A percentile compares a stretch with the other conserved stretches of the same genome.
These are phyloP conservation scores for Acestrorhynchus altus DNA, from an alignment of 2,797 vertebrate species.

Conservation along the genomic window DNA sequence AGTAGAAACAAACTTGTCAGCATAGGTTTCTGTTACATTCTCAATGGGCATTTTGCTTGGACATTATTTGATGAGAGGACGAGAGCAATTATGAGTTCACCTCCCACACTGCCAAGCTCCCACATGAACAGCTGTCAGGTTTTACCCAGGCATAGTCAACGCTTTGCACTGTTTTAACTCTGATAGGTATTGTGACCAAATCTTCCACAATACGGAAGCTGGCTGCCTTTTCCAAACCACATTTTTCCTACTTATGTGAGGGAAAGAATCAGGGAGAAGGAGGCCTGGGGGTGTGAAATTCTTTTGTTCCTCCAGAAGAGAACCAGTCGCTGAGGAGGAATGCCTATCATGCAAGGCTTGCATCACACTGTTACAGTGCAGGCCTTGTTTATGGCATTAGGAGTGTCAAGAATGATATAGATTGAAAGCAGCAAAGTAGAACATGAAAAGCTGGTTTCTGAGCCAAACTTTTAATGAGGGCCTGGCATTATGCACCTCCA, in stretches of 20 bases:
- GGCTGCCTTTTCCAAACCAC: constrained; percentile 7
- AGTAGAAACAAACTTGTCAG: not conserved
- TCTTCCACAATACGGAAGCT: constrained; percentile 4
- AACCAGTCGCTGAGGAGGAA: constrained; percentile 35
- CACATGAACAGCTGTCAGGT: constrained; percentile 37
- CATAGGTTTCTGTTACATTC: not conserved
- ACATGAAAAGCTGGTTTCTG: constrained; percentile 19
- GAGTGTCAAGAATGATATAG: constrained; percentile 25
- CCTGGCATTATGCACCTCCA: constrained; percentile 14
- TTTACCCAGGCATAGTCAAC: not conserved
- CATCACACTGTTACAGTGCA: constrained; percentile 51
- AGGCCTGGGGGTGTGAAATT: constrained; percentile 33
- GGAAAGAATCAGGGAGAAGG: constrained; percentile 24
- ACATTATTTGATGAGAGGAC: constrained; percentile 42
- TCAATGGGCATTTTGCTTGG: constrained; percentile 23
- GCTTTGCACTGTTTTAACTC: constrained; percentile 20
- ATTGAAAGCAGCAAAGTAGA: constrained; percentile 39
- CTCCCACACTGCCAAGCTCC: not conserved
- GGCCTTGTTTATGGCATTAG: constrained; percentile 41
- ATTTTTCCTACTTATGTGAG: constrained; percentile 26
- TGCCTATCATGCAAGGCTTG: constrained; percentile 50
- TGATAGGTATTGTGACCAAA: constrained; percentile 15
- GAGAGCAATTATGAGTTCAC: constrained; percentile 32
- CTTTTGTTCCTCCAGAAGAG: constrained; percentile 31
- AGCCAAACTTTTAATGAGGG: constrained; percentile 47